A percentile compares a stretch with the other conserved stretches of the same genome.
Conservation (phyloP, 2,113 vertebrate genomes). For the Sinocyclocheilus rhinocerous region DNA sequence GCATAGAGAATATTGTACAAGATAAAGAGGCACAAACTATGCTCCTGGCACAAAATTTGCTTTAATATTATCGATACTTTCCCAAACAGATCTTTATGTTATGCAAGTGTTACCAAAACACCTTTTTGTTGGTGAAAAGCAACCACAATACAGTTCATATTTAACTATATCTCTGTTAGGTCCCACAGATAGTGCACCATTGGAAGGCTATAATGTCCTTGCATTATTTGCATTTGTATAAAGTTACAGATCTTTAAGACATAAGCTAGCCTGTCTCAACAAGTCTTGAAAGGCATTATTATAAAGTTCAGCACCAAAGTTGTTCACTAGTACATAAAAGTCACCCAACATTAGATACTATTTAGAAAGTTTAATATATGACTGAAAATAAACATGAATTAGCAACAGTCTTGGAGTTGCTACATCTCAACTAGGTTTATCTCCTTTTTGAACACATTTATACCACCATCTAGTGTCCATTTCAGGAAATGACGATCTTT, state of each 20-base stretch:
- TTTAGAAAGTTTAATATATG: neutral
- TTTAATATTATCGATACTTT: neutral
- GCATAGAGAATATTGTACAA: slow-evolving; percentile 7
- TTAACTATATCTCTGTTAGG: slow-evolving; percentile 2
- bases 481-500: neutral
- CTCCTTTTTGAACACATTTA: neutral
- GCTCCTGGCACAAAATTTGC: neutral
- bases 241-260: neutral
- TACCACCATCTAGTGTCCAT: slow-evolving; percentile 51
- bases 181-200: neutral
- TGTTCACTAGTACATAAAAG: slow-evolving; percentile 62
- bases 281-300: slow-evolving; percentile 82
- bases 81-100: neutral
- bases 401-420: neutral
- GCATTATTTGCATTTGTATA: neutral
- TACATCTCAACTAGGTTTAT: neutral
- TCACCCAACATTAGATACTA: neutral
- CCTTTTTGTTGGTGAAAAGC: slow-evolving; percentile 8
- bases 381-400: neutral
- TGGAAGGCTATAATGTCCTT: neutral
- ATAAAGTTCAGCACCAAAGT: slow-evolving; percentile 78
- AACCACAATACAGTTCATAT: neutral
- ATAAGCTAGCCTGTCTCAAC: neutral
- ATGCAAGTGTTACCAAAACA: neutral
- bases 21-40: slow-evolving; percentile 2